Evolutionary conservation across 2,113 vertebrate species (phyloP).

Genomic region (Erythrocercus mccallii): DNA sequence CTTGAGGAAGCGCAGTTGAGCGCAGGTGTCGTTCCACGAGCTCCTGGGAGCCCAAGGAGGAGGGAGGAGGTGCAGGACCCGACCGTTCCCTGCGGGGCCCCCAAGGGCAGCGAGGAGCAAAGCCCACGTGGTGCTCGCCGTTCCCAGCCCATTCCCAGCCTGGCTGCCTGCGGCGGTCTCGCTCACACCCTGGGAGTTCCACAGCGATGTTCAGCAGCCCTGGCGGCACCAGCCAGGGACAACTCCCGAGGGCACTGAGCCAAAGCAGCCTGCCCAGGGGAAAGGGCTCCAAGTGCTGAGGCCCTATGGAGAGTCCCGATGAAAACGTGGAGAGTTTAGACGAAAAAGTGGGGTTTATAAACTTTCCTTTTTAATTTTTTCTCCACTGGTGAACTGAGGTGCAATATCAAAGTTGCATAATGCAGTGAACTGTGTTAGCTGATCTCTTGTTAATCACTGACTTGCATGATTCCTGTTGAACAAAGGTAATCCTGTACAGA

Average conservation of each 20-base stretch:
- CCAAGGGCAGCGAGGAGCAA: not conserved
- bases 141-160: not conserved
- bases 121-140: rapidly evolving
- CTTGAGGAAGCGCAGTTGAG: not conserved
- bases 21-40: rapidly evolving
- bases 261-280: not conserved
- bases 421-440: not conserved
- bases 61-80: rapidly evolving
- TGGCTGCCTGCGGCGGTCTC: rapidly evolving
- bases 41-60: rapidly evolving
- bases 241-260: not conserved
- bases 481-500: constrained; percentile 30
- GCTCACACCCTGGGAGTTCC: not conserved
- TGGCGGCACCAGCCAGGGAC: not conserved
- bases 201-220: not conserved
- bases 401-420: not conserved
- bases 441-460: not conserved
- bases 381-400: not conserved
- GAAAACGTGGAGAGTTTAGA: not conserved
- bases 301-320: not conserved
- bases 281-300: not conserved
- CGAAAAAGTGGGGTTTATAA: not conserved
- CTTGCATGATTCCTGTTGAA: not conserved
- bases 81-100: no score
- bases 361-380: no score